These are phyloP conservation scores for Cryptus viduatorius DNA, from an alignment of 2,888 invertebrate genomes.

Conservation along the genomic window DNA sequence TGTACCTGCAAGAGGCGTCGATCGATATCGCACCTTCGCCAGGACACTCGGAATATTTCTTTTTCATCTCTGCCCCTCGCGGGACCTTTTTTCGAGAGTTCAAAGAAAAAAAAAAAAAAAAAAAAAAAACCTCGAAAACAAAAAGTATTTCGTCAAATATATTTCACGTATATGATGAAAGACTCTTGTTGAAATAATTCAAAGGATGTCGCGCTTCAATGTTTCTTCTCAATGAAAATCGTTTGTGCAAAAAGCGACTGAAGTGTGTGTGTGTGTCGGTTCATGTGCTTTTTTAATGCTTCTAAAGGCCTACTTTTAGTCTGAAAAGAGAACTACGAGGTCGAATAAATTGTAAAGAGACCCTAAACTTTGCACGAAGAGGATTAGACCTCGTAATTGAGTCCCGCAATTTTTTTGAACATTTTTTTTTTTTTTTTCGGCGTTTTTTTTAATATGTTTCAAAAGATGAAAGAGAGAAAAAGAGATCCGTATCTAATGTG, in stretches of 20 bases:
- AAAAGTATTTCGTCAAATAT: not conserved
- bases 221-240: not conserved
- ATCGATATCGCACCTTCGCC: slow-evolving; percentile 25
- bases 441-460: not conserved
- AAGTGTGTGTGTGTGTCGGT: not conserved
- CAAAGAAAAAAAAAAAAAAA: not conserved
- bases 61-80: not conserved
- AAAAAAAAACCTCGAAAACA: not conserved
- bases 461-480: not conserved
- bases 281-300: not conserved
- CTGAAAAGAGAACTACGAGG: not conserved
- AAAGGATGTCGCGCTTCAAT: slow-evolving; percentile 4
- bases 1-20: slow-evolving; percentile 14
- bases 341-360: not conserved
- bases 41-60: slow-evolving; percentile 2
- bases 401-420: not conserved
- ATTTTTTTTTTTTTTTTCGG: not conserved
- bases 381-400: slow-evolving; percentile 10
- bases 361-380: not conserved
- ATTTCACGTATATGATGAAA: not conserved
- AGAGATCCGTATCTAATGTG: not conserved
- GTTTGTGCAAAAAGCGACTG: no score
- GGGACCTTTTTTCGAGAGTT: not conserved
- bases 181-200: not conserved
- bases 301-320: not conserved